phyloP scores from a whole-genome alignment of 2,113 vertebrate species.

The Astur gentilis region DNA sequence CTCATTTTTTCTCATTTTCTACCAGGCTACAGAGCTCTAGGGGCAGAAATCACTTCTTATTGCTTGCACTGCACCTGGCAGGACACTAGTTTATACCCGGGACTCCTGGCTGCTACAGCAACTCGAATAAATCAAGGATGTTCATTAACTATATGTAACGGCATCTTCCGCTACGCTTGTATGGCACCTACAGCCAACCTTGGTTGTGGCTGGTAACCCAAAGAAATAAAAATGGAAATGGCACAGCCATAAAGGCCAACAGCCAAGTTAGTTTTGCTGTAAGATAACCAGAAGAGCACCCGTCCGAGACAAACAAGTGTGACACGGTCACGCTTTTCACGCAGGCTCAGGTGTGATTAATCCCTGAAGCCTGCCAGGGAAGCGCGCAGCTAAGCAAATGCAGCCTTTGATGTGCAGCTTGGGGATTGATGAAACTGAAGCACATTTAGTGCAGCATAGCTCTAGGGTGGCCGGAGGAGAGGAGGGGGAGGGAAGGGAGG shows the following conservation, averaged over 20 bases:
- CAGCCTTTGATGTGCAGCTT: slow-evolving; percentile 44
- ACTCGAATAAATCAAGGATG: not conserved
- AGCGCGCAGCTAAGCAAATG: not conserved
- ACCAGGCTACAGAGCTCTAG: not conserved
- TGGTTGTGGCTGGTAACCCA: fast-evolving
- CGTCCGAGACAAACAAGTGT: not conserved
- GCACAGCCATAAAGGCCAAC: fast-evolving
- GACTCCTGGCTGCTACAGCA: not conserved
- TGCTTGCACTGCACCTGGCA: not conserved
- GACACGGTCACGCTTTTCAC: not conserved
- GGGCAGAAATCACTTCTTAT: not conserved
- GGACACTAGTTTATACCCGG: not conserved
- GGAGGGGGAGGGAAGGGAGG: not conserved
- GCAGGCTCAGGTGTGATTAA: slow-evolving; percentile 14
- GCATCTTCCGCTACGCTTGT: fast-evolving
- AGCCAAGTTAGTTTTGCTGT: fast-evolving
- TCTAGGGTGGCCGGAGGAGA: not conserved
- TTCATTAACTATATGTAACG: not conserved
- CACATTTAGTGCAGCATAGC: not conserved
- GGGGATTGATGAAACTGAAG: not conserved
- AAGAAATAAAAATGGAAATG: fast-evolving
- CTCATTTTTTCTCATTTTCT: not conserved
- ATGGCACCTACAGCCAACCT: not conserved
- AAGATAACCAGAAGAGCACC: not conserved
- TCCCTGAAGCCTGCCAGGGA: slow-evolving; percentile 7